Base-by-base conservation (phyloP, 2,113 vertebrate genomes). In the Labeo rohita region DNA sequence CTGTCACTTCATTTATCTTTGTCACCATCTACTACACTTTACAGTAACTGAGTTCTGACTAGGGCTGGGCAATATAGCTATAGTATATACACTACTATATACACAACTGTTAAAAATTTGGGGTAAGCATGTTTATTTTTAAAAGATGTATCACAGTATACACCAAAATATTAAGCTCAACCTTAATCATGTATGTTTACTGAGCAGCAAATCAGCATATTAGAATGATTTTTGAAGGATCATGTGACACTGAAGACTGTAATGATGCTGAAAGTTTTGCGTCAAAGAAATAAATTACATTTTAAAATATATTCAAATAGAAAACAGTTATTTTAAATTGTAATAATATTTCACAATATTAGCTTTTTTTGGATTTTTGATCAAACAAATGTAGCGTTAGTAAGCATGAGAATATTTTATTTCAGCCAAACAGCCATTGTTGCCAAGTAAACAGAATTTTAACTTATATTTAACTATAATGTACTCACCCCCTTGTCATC, bases 21-120 rank as follows among this genome's bases (percentile, higher is more conserved):
- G 47, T 65, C 85, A 56, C 21, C 49, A 66, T 75, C 18, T n/a
- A 73, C n/a, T 47, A 73, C 70, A 73, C 10, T 47, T 18, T 47
- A n/a, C 18, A 73, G 39, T 47, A 73, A 47, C 18, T 45, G 39
- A 73, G 39, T 9, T 47, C 18, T 73, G 43, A 73, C 18, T 47
- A 73, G 43, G 1, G 10, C 70, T 45, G 70, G 9, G 39, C 18
- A 45, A 18, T 43, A 21, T 43, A 10, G 15, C 34, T 59, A 21
- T 18, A 56, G 18, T 28, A 65, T 65, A 28, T 11, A 11, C 61
- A 28, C 54, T 59, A 18, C 50, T 16, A 13, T 54, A 13, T 16
- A 56, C 6, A 56, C 16, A 56, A 56, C 6, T 21, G 13, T 59
- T 18, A 2, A 0, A 21, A 21, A 39, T 39, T n/a, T 21, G 7